Conservation (phyloP, 1,140 invertebrate species). For the Psilanteris sp. region DNA sequence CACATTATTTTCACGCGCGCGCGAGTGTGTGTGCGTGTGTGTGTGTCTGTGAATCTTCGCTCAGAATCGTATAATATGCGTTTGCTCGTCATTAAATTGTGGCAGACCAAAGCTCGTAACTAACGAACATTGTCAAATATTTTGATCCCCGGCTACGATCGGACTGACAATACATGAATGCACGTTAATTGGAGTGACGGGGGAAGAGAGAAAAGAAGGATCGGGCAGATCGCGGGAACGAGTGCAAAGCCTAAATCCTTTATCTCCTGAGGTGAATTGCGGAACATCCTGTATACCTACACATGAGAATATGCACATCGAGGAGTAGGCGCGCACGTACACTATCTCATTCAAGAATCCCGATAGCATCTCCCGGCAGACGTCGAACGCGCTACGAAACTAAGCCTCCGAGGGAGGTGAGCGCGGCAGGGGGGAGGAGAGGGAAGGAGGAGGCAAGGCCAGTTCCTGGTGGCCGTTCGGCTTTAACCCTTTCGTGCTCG, state of each 20-base stretch:
- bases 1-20: too few relatives aligned
- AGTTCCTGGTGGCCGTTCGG: not conserved
- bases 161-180: too few relatives aligned
- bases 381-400: slow-evolving; percentile 12
- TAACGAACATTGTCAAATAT: too few relatives aligned
- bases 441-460: not conserved
- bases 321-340: slow-evolving; percentile 8
- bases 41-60: too few relatives aligned
- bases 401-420: too few relatives aligned
- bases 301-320: slow-evolving; percentile 21
- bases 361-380: slow-evolving; percentile 32
- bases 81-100: too few relatives aligned
- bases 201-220: not conserved
- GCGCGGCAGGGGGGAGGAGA: too few relatives aligned
- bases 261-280: slow-evolving; percentile 18
- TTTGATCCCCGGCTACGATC: too few relatives aligned
- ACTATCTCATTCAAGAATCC: slow-evolving; percentile 29
- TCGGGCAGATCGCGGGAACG: not conserved
- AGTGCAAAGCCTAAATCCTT: slow-evolving; percentile 6
- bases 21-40: too few relatives aligned
- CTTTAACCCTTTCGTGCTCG: slow-evolving; percentile 3
- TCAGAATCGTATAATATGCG: too few relatives aligned
- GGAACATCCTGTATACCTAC: slow-evolving; percentile 33
- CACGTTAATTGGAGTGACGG: too few relatives aligned
- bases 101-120: too few relatives aligned